phyloP scores from a whole-genome alignment of 2,888 invertebrate species.

The Desoria tigrina region DNA sequence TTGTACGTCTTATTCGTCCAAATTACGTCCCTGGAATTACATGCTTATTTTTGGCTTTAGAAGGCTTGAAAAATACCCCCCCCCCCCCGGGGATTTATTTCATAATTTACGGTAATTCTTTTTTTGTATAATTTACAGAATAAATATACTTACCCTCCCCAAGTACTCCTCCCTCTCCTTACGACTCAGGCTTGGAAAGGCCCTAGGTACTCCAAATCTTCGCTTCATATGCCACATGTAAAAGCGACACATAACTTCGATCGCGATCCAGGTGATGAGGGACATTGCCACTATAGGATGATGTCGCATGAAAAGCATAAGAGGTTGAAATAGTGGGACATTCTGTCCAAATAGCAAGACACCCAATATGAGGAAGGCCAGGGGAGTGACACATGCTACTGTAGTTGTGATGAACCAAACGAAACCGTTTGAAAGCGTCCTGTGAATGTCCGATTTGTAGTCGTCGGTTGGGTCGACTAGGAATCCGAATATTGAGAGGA shows the following conservation, averaged over 20 bases:
- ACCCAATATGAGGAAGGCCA: background rate
- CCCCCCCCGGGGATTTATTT: too few relatives aligned
- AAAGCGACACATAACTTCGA: slow-evolving; percentile 18
- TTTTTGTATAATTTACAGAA: too few relatives aligned
- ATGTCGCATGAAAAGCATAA: background rate
- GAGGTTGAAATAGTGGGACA: background rate
- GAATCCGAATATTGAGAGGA: slow-evolving; percentile 10
- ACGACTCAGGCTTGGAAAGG: slow-evolving; percentile 3
- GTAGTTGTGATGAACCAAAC: background rate
- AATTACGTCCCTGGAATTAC: too few relatives aligned
- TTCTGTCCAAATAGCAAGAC: background rate
- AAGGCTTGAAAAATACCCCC: too few relatives aligned
- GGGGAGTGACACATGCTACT: background rate
- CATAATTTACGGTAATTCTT: too few relatives aligned
- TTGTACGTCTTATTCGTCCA: too few relatives aligned
- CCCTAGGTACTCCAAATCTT: slow-evolving; percentile 2
- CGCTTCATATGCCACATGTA: slow-evolving; percentile 11
- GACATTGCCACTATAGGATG: background rate
- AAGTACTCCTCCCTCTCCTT: too few relatives aligned
- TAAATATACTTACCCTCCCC: too few relatives aligned
- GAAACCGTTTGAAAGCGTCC: slow-evolving; percentile 8
- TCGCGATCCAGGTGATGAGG: background rate
- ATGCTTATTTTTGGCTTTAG: too few relatives aligned
- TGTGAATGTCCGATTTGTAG: slow-evolving; percentile 11
- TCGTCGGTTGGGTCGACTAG: slow-evolving; percentile 23